Evolutionary conservation across 1,140 invertebrate genomes (phyloP).

Genomic region (Hylaeus volcanicus): DNA sequence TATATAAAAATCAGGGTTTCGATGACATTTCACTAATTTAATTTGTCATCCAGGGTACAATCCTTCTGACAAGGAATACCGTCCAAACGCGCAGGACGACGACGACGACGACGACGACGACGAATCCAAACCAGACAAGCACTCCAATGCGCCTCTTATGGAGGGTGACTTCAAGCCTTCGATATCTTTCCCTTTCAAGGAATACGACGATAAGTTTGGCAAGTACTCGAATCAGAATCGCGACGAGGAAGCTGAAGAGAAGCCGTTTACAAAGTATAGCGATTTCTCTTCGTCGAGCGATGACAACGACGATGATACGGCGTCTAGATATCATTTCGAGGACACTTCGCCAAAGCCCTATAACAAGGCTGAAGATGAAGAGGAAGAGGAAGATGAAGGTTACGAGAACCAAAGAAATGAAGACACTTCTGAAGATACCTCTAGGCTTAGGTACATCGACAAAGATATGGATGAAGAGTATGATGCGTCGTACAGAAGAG

Average conservation of each 20-base stretch:
- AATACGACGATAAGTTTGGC: constrained; percentile 72
- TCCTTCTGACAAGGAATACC: constrained; percentile 45
- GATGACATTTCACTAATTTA: not conserved
- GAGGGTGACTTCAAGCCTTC: constrained; percentile 65
- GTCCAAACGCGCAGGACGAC: constrained; percentile 47
- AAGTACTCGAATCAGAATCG: constrained; percentile 46
- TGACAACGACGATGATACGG: constrained; percentile 32
- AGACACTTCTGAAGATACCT: constrained; percentile 25
- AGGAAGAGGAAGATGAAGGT: constrained; percentile 61
- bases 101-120: constrained; percentile 55
- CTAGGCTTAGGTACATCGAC: constrained; percentile 45
- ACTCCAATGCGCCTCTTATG: constrained; percentile 47
- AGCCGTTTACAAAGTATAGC: constrained; percentile 28
- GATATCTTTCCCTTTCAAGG: constrained; percentile 63
- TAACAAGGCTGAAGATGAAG: constrained; percentile 60
- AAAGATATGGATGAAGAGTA: constrained; percentile 69
- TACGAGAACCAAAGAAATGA: constrained; percentile 56
- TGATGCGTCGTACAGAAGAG: constrained; percentile 65
- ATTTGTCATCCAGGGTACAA: constrained; percentile 27
- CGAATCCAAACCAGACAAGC: constrained; percentile 49
- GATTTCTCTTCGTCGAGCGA: constrained; percentile 33
- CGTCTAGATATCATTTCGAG: constrained; percentile 26
- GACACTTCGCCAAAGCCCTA: constrained; percentile 32
- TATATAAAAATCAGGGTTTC: too few relatives aligned
- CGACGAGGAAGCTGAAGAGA: constrained; percentile 31